Evolutionary conservation across 2,113 vertebrate species (phyloP).

Genomic region (Ascaphus truei): DNA sequence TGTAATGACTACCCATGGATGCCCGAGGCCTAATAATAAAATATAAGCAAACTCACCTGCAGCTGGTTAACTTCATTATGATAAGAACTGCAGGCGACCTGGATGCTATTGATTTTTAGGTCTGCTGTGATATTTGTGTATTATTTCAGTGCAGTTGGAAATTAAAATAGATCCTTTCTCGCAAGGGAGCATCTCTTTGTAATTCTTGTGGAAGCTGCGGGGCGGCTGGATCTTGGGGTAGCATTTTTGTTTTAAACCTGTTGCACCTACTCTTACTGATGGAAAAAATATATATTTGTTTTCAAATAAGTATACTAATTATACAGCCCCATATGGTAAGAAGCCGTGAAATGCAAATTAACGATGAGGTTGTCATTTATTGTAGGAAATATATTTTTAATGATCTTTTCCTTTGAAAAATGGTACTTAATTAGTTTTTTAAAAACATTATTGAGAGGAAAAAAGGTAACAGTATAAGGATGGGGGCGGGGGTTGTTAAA

Average conservation of each 20-base stretch:
- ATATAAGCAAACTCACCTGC: slow-evolving; percentile 7
- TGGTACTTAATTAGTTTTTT: too few species aligned
- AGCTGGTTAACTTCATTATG: slow-evolving; percentile 12
- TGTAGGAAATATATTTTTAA: too few species aligned
- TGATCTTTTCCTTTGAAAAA: too few species aligned
- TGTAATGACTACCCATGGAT: neutral
- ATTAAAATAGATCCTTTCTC: slow-evolving; percentile 21
- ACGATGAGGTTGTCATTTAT: too few species aligned
- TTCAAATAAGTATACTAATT: neutral
- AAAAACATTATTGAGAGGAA: too few species aligned
- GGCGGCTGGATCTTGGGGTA: neutral
- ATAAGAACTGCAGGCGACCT: slow-evolving; percentile 5
- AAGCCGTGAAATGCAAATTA: too few species aligned
- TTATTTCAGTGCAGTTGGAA: slow-evolving; percentile 22
- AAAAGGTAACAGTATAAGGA: too few species aligned
- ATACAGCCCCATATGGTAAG: too few species aligned
- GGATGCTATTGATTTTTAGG: slow-evolving; percentile 19
- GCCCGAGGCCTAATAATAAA: slow-evolving; percentile 6
- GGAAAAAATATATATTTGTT: neutral
- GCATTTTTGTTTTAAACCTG: too few species aligned
- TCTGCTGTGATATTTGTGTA: slow-evolving; percentile 13
- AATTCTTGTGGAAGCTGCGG: neutral
- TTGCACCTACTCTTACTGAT: neutral
- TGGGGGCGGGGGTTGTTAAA: too few species aligned
- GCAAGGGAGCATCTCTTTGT: slow-evolving; percentile 11